Evolutionary conservation across 2,888 invertebrate genomes (phyloP).

Genomic region (Clunio marinus): DNA sequence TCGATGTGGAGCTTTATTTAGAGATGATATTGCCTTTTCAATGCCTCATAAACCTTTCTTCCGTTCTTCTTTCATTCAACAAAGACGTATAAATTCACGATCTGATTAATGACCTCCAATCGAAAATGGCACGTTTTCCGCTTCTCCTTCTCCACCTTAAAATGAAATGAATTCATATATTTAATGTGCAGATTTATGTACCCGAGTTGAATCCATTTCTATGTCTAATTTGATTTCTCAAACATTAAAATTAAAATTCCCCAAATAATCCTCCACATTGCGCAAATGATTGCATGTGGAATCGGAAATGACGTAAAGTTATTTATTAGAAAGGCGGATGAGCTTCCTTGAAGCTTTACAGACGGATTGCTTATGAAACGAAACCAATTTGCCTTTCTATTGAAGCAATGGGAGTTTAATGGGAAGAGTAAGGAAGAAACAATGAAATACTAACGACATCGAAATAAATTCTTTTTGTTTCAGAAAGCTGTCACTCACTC

Average conservation of each 20-base stretch:
- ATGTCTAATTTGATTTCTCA: neutral
- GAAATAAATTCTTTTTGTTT: neutral
- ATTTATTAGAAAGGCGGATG: constrained; percentile 2
- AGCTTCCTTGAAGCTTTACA: neutral
- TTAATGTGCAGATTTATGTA: constrained; percentile 22
- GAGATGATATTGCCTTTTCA: constrained; percentile 30
- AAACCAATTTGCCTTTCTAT: constrained; percentile 22
- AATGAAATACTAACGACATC: constrained; percentile 1
- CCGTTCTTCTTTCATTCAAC: neutral
- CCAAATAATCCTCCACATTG: constrained; percentile 12
- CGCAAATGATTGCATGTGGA: neutral
- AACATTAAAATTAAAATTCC: neutral
- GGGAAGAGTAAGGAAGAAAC: neutral
- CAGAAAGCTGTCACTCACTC: neutral
- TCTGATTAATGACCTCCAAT: constrained; percentile 19
- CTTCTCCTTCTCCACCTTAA: neutral
- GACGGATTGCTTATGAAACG: constrained; percentile 16
- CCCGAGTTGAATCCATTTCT: neutral
- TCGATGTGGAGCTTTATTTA: neutral
- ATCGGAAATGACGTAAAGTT: neutral
- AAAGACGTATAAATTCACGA: constrained; percentile 13
- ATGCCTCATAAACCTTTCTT: constrained; percentile 14
- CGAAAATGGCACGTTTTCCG: constrained; percentile 3
- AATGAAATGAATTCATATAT: constrained; percentile 5
- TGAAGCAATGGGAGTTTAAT: neutral